phyloP scores from a whole-genome alignment of 2,797 vertebrate genomes.

The Lycodopsis pacificus region DNA sequence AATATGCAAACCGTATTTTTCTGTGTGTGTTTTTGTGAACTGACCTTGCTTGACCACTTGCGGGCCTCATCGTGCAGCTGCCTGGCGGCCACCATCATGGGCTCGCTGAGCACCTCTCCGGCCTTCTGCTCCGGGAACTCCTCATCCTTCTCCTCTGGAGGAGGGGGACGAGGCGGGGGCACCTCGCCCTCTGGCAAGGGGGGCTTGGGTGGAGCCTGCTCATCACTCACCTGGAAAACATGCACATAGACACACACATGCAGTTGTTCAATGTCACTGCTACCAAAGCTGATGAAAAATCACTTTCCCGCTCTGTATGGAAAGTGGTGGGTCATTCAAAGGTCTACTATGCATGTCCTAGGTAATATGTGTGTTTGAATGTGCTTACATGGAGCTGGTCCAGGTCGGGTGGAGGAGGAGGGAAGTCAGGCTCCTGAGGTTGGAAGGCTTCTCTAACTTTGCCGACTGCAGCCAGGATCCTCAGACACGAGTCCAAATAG shows the following conservation, averaged over 20 bases:
- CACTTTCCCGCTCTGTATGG: neutral
- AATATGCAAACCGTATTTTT: neutral
- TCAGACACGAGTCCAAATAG: slow-evolving; percentile 96
- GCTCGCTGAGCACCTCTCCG: slow-evolving; percentile 96
- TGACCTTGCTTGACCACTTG: slow-evolving; percentile 96
- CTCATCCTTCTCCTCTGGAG: slow-evolving; percentile 98
- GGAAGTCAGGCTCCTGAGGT: slow-evolving; percentile 96
- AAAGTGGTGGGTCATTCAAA: neutral
- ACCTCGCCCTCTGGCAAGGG: slow-evolving; percentile 96
- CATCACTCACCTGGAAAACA: slow-evolving; percentile 89
- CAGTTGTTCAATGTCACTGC: neutral
- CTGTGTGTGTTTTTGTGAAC: slow-evolving; percentile 35
- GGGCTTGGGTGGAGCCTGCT: slow-evolving; percentile 96
- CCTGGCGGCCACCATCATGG: slow-evolving; percentile 98
- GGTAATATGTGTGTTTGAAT: neutral
- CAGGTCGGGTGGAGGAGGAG: slow-evolving; percentile 96
- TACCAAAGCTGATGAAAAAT: neutral
- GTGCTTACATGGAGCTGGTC: slow-evolving; percentile 93
- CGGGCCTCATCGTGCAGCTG: slow-evolving; percentile 97
- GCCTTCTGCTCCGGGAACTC: slow-evolving; percentile 97
- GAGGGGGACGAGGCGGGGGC: slow-evolving; percentile 95
- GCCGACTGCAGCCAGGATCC: slow-evolving; percentile 94
- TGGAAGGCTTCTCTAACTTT: slow-evolving; percentile 98
- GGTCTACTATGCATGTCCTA: neutral
- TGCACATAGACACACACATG: neutral